Conservation (phyloP, 2,888 invertebrate genomes). For the Cabera pusaria region DNA sequence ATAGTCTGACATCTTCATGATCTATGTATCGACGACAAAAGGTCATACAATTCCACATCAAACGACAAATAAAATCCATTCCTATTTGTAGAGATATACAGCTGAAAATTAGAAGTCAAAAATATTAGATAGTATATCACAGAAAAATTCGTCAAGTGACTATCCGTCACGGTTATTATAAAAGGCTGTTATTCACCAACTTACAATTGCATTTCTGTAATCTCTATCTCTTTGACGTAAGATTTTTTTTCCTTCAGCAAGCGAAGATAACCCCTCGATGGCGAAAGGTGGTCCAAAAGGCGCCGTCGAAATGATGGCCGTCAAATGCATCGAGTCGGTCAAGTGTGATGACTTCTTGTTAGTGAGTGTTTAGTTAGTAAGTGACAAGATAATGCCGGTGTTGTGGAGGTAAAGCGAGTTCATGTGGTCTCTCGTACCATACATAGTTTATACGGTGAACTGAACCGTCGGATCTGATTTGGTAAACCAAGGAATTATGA, state of each 20-base stretch:
- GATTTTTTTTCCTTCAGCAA: slow-evolving; percentile 31
- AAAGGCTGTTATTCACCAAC: slow-evolving; percentile 40
- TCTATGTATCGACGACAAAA: slow-evolving; percentile 38
- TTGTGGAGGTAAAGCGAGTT: slow-evolving; percentile 18
- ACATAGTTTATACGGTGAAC: slow-evolving; percentile 29
- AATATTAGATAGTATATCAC: slow-evolving; percentile 40
- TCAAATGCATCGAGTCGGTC: slow-evolving; percentile 68
- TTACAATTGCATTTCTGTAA: slow-evolving; percentile 15
- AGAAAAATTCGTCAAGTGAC: slow-evolving; percentile 73
- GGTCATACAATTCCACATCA: no score
- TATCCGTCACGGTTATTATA: slow-evolving; percentile 61
- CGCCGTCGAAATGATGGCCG: slow-evolving; percentile 66
- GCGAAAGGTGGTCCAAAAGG: slow-evolving; percentile 58
- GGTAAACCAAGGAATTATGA: no score
- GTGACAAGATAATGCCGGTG: slow-evolving; percentile 65
- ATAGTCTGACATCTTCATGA: slow-evolving; percentile 74
- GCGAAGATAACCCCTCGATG: slow-evolving; percentile 39
- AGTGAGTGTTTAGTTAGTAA: slow-evolving; percentile 58
- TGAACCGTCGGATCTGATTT: slow-evolving; percentile 22
- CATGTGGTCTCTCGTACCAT: slow-evolving; percentile 20
- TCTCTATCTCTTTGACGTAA: slow-evolving; percentile 31
- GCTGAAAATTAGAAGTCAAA: slow-evolving; percentile 3
- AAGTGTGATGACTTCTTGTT: slow-evolving; percentile 75
- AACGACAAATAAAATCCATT: no score
- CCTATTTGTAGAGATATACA: no score